Conservation (phyloP, 2,888 invertebrate species). For the Allygus modestus region DNA sequence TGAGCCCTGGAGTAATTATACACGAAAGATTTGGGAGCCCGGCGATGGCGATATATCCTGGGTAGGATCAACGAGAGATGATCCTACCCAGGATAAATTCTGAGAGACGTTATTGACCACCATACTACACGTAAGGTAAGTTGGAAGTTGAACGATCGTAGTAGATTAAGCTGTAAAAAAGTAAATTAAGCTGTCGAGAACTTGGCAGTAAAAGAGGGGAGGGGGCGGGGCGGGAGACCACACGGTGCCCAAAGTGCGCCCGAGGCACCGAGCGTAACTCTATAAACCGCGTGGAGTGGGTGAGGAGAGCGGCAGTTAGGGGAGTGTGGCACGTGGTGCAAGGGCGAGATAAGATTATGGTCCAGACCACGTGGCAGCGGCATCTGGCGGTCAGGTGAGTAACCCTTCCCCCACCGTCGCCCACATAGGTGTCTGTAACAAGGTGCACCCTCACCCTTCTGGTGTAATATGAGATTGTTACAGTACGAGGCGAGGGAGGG, state of each 20-base stretch:
- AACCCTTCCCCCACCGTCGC: neutral
- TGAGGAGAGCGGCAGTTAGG: neutral
- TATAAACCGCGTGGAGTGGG: conserved; percentile 12
- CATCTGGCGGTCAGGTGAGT: conserved; percentile 23
- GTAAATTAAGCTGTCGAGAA: neutral
- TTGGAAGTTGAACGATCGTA: no score
- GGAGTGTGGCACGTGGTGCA: conserved; percentile 9
- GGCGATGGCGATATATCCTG: no score
- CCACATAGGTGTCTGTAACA: conserved; percentile 10
- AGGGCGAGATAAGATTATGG: conserved; percentile 12
- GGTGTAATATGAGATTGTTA: neutral
- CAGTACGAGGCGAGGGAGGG: neutral
- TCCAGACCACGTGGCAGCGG: neutral
- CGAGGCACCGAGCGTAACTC: conserved; percentile 14
- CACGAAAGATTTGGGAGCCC: no score
- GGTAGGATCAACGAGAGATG: no score
- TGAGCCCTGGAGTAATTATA: no score
- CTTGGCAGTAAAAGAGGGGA: neutral
- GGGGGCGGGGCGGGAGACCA: neutral
- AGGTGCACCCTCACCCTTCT: neutral
- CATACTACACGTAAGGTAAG: no score
- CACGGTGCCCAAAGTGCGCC: conserved; percentile 4
- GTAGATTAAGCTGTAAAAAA: no score
- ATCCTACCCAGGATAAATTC: neutral
- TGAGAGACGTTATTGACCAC: no score